A percentile compares a stretch with the other conserved stretches of the same genome.
Evolutionary conservation across 92 coral and sea anemone species (phyloP).

Genomic region (Phymanthus crucifer): DNA sequence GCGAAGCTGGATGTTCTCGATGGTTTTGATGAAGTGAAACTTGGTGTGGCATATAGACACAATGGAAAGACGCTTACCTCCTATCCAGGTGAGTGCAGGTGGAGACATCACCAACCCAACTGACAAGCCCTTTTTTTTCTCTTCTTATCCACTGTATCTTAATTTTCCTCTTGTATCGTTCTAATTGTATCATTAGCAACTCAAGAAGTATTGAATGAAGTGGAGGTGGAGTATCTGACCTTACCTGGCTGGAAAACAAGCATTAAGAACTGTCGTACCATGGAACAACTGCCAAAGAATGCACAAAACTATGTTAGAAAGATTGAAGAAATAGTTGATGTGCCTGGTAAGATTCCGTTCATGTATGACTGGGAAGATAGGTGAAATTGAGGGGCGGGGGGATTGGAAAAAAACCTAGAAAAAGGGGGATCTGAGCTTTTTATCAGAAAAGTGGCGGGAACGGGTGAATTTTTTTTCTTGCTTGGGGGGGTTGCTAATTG

Average conservation of each 20-base stretch:
- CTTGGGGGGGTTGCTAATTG: too few species aligned
- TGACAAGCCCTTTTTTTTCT: too few species aligned
- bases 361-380: too few species aligned
- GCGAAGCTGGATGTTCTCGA: slow-evolving; percentile 93
- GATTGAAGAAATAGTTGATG: slow-evolving; percentile 75
- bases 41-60: slow-evolving; percentile 84
- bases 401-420: background rate
- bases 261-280: slow-evolving; percentile 68
- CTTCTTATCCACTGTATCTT: too few species aligned
- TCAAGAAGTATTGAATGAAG: slow-evolving; percentile 81
- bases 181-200: slow-evolving; percentile 54
- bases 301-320: slow-evolving; percentile 86
- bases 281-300: slow-evolving; percentile 76
- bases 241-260: slow-evolving; percentile 96
- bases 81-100: slow-evolving; percentile 92
- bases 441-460: too few species aligned
- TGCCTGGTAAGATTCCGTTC: slow-evolving; percentile 70
- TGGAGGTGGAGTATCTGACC: slow-evolving; percentile 90
- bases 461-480: too few species aligned
- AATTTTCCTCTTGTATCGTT: background rate
- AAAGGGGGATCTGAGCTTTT: background rate
- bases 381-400: too few species aligned
- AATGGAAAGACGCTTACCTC: slow-evolving; percentile 68
- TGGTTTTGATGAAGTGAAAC: slow-evolving; percentile 88
- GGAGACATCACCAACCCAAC: too few species aligned